Conservation (phyloP, 2,888 invertebrate species). For the Perizoma affinitatum region DNA sequence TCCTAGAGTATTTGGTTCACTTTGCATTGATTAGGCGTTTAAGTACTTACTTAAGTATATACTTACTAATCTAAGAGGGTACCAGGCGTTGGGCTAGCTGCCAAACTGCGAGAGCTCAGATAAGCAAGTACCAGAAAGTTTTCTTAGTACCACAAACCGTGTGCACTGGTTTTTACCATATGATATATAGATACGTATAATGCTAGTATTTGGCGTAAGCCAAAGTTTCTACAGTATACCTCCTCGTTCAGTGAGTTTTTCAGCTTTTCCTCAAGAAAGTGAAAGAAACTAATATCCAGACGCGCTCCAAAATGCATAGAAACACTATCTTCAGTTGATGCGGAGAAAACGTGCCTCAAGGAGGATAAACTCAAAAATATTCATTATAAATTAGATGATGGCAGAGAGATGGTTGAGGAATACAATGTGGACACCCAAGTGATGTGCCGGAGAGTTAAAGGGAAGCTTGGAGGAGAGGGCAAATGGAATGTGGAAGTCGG, state of each 20-base stretch:
- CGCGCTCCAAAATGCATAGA: conserved; percentile 56
- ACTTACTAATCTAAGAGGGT: too few relatives aligned
- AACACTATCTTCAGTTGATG: conserved; percentile 64
- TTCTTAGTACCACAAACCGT: too few relatives aligned
- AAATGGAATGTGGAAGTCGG: conserved; percentile 94
- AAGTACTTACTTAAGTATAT: too few relatives aligned
- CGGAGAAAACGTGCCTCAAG: conserved; percentile 75
- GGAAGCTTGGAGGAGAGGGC: conserved; percentile 87
- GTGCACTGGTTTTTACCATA: too few relatives aligned
- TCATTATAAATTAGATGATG: conserved; percentile 92
- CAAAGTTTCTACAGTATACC: too few relatives aligned
- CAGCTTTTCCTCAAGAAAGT: conserved; percentile 44
- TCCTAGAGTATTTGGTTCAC: too few relatives aligned
- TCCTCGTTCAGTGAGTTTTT: conserved; percentile 23
- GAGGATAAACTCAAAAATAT: conserved; percentile 87
- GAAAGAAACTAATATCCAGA: conserved; percentile 39
- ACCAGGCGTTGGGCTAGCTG: too few relatives aligned
- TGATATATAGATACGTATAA: too few relatives aligned
- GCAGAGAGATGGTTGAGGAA: conserved; percentile 94
- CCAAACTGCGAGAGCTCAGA: too few relatives aligned
- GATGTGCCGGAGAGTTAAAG: conserved; percentile 88
- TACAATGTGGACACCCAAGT: conserved; percentile 90
- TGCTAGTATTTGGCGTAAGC: too few relatives aligned
- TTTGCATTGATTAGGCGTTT: too few relatives aligned
- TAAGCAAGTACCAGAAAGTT: too few relatives aligned